phyloP scores from a whole-genome alignment of 2,113 vertebrate species.

The Sceloporus tristichus region DNA sequence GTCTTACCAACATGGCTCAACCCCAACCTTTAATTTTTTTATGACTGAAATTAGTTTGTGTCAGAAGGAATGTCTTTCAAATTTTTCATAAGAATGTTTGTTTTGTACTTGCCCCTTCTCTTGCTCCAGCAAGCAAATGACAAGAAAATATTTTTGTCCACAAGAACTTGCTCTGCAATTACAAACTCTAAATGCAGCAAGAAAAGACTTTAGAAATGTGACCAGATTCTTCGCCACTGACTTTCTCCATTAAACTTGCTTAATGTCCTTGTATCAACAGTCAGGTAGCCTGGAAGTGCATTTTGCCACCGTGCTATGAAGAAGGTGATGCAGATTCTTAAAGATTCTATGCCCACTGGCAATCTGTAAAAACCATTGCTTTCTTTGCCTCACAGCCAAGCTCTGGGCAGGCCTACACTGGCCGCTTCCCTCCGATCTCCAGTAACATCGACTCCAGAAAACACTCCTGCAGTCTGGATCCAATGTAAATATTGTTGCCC shows the following conservation, averaged over 20 bases:
- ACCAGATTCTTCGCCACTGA: not conserved
- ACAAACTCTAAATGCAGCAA: not conserved
- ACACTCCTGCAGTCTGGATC: not conserved
- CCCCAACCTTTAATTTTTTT: slow-evolving; percentile 36
- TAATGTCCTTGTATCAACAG: not conserved
- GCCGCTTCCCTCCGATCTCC: not conserved
- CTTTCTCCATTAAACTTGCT: not conserved
- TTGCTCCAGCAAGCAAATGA: not conserved
- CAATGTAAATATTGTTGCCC: not conserved
- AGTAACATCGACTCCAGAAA: not conserved
- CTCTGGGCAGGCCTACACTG: not conserved
- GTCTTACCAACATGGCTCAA: slow-evolving; percentile 11
- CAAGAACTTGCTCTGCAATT: not conserved
- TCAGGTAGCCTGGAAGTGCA: not conserved
- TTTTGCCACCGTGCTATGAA: not conserved
- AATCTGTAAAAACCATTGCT: not conserved
- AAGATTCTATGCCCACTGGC: not conserved
- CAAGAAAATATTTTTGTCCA: slow-evolving; percentile 7
- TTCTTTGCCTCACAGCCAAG: not conserved
- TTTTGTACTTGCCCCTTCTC: not conserved
- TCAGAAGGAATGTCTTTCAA: not conserved
- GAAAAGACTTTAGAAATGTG: not conserved
- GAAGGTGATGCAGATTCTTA: not conserved
- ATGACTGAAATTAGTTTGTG: not conserved
- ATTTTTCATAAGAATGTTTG: not conserved